Percentiles rank a stretch among this genome's conserved stretches.
Conservation (phyloP, 2,888 invertebrate species). For the Pristionchus arcanus region DNA sequence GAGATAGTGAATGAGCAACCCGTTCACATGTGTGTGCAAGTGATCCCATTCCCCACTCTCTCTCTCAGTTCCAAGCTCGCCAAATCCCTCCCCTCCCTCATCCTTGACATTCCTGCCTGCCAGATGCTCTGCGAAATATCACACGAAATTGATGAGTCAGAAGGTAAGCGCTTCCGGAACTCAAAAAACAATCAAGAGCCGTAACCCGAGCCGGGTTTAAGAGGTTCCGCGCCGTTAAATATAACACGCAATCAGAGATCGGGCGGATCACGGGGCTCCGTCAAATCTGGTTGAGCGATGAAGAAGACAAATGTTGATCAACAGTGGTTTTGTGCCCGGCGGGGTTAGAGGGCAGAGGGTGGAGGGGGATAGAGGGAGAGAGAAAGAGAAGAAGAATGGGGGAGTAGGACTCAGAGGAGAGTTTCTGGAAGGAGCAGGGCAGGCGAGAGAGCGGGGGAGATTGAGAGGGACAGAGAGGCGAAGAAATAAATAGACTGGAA, state of each 20-base stretch:
- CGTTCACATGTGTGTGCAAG: constrained; percentile 33
- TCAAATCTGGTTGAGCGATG: background rate
- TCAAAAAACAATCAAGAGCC: background rate
- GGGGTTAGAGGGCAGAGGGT: constrained; percentile 13
- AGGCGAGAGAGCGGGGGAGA: background rate
- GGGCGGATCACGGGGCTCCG: background rate
- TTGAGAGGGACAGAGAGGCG: background rate
- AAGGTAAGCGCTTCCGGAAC: background rate
- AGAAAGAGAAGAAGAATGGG: background rate
- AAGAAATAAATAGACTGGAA: constrained; percentile 22
- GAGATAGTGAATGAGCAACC: background rate
- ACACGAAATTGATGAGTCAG: constrained; percentile 16
- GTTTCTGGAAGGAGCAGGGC: background rate
- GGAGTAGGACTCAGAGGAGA: background rate
- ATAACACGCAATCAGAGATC: constrained; percentile 3
- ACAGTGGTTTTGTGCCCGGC: background rate
- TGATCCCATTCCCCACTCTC: background rate
- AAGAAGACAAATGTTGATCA: constrained; percentile 42
- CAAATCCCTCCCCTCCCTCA: background rate
- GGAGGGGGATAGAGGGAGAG: constrained; percentile 10
- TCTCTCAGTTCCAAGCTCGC: background rate
- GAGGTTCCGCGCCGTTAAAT: background rate
- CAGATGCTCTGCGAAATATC: background rate
- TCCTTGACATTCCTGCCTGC: background rate
- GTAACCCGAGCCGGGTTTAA: too few relatives aligned